Evolutionary conservation across 2,113 vertebrate species (phyloP), one percentile per base, ranked within the genome.

Genomic region (Eira barbara): DNA sequence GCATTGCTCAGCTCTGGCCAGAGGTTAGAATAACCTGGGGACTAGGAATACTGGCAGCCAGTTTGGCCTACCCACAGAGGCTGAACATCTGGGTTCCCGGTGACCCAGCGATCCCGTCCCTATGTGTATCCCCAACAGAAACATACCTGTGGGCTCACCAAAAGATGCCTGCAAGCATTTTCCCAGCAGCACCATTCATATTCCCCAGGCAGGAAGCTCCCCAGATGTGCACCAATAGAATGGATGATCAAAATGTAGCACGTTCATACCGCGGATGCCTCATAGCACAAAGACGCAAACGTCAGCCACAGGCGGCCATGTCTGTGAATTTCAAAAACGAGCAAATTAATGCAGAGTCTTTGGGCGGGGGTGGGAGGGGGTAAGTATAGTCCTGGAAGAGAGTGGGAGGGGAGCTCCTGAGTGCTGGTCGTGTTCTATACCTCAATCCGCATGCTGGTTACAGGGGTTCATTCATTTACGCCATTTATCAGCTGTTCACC

Each of bases 321-420:
- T 13, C 81, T 25, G 55, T 11, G 83, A 4, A 42, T 42, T 94
- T 89, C 45, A 21, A 91, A 95, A 71, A 49, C 10, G 47, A 85
- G 47, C 13, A 49, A 29, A 69, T 89, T 74, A 61, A 29, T 15
- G 4, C 25, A 21, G 25, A 5, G 67, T 94, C 42, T 61, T 45
- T 4, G 1, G 12, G 63, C 27, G 7, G 29, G 61, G 27, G 0
- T 4, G 47, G 8, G 34, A 3, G 2, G 57, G 6, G 20, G 6
- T 57, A 57, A 21, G 20, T 57, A 21, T 12, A 15, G 31, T 59
- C 4, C 91, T 8, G 17, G 29, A 49, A 34, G 36, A 90, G 47
- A 13, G 29, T 4, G 12, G 29, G 52, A 39, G 45, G 57, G 47
- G 3, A 36, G 45, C 31, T 81, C 83, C 71, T 31, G n/a, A 74